Evolutionary conservation across 2,113 vertebrate species (phyloP), one percentile per base, ranked within the genome.

Genomic region (Oryzias curvinotus): DNA sequence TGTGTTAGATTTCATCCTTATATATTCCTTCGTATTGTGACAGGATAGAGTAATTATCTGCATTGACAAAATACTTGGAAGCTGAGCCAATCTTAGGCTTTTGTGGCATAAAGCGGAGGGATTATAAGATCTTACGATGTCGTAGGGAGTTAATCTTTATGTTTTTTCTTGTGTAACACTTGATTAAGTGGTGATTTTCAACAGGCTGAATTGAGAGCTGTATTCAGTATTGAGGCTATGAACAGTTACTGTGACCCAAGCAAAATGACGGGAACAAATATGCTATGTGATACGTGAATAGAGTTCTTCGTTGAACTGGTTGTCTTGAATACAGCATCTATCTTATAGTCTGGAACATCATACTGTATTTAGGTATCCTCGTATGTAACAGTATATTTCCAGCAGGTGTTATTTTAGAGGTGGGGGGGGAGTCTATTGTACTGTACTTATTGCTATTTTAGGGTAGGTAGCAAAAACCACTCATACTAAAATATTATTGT

Each of bases 61-160:
- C 50, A 69, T 71, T 47, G 65, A 23, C 51, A 26, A 36, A 57
- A 57, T 54, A 52, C 28, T 66, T 67, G 54, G 18, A 71, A 56
- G 69, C 52, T 58, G 14, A 58, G 56, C 19, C 52, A 60, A 15
- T 68, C 15, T 1, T 47, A 7, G 26, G n/a, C 45, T 51, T 61
- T 63, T 64, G 42, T 54, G 21, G 59, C 21, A 43, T 23, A 51
- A 25, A 58, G 49, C 57, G 57, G 62, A 26, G 43, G 68, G 52
- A 68, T 67, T 68, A 68, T 23, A 58, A 52, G 26, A 59, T 65
- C 45, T 18, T 68, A 36, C 10, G 48, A 62, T 45, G 7, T 56
- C 46, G 23, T 58, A 25, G 51, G 56, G 14, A 70, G 68, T 65
- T 65, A 48, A 46, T 73, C 21, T 51, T 62, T 66, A 41, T 62